Evolutionary conservation across 2,797 vertebrate species (phyloP).

Genomic region (Muraenolepis orangiensis): DNA sequence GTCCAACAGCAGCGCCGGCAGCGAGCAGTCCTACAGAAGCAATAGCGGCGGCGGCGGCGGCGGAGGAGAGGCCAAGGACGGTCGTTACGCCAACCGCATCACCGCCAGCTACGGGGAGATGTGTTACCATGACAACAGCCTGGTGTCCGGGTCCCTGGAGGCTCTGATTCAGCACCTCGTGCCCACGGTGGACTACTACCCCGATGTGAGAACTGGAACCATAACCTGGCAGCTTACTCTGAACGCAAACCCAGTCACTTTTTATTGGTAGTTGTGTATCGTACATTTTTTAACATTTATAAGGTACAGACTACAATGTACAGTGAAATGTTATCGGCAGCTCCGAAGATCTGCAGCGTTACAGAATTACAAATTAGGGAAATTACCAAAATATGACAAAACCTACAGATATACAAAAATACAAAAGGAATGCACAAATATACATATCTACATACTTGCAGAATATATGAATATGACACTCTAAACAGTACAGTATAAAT

Average conservation of each 20-base stretch:
- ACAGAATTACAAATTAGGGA: too few relatives aligned
- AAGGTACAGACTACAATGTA: too few relatives aligned
- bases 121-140: constrained; percentile 92
- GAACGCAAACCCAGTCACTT: too few relatives aligned
- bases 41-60: constrained; percentile 29
- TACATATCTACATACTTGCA: too few relatives aligned
- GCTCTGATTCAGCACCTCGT: constrained; percentile 95
- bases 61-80: background rate
- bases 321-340: too few relatives aligned
- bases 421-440: too few relatives aligned
- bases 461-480: too few relatives aligned
- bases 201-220: constrained; percentile 79
- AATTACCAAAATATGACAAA: too few relatives aligned
- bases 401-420: too few relatives aligned
- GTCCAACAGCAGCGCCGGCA: constrained; percentile 32
- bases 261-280: background rate
- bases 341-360: too few relatives aligned
- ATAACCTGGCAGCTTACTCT: background rate
- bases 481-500: too few relatives aligned
- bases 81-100: constrained; percentile 49
- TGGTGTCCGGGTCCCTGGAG: constrained; percentile 92
- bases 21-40: constrained; percentile 50
- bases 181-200: constrained; percentile 93
- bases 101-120: constrained; percentile 83
- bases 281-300: too few relatives aligned